A percentile compares a stretch with the other conserved stretches of the same genome.
phyloP scores from a whole-genome alignment of 2,113 vertebrate genomes.

The Charina bottae region DNA sequence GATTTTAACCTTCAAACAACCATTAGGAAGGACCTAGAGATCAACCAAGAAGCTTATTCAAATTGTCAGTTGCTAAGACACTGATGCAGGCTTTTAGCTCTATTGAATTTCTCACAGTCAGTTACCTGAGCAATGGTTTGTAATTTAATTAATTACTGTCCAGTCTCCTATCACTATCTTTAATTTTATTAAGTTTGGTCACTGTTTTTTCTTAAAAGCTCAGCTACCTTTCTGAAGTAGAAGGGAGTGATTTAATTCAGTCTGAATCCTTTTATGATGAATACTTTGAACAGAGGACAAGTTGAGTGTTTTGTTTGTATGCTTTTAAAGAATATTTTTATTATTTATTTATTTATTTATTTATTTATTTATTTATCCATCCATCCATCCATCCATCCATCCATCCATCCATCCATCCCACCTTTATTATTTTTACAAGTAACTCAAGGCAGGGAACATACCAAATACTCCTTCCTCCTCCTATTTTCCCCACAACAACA shows the following conservation, averaged over 20 bases:
- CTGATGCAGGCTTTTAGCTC: slow-evolving; percentile 35
- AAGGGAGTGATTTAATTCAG: slow-evolving; percentile 55
- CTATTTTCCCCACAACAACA: no score
- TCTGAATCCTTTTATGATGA: slow-evolving; percentile 49
- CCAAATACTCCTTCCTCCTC: no score
- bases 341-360: no score
- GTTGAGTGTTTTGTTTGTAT: slow-evolving; percentile 15
- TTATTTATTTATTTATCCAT: no score
- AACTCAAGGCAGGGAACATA: no score
- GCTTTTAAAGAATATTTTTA: background rate
- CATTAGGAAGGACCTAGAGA: background rate
- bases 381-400: no score
- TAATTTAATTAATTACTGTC: slow-evolving; percentile 67
- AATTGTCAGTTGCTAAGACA: slow-evolving; percentile 42
- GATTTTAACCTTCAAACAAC: background rate
- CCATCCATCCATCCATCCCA: no score
- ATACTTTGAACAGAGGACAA: slow-evolving; percentile 37
- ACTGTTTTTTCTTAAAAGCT: slow-evolving; percentile 47
- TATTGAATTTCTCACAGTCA: slow-evolving; percentile 53
- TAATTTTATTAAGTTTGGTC: slow-evolving; percentile 55
- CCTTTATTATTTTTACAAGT: no score
- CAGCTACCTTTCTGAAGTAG: slow-evolving; percentile 45
- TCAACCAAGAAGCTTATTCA: slow-evolving; percentile 16
- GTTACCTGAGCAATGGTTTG: slow-evolving; percentile 40
- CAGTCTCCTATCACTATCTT: slow-evolving; percentile 48